Base-by-base conservation (phyloP, 2,888 invertebrate genomes). In the Temnothorax unifasciatus region DNA sequence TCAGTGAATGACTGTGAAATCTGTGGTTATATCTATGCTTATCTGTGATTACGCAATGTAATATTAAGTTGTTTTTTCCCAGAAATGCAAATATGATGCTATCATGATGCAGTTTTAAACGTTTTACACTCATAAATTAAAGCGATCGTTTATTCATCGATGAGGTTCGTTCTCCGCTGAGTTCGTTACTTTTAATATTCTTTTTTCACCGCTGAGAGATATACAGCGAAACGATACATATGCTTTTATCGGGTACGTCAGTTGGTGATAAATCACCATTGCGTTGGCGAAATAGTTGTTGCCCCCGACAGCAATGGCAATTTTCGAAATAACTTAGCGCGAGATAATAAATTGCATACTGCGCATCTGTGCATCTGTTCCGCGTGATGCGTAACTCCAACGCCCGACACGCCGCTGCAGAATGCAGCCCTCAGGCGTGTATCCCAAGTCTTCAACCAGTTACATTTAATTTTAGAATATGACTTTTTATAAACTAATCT, bases 301-400 rank as follows among this genome's bases (percentile, higher is more conserved):
- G 79, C 57, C 73, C 73, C 47, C 73, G 79, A 81, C 73, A 81
- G 79, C 73, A 71, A 71, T 71, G 73, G 79, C 79, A 81, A 81
- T 81, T 81, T 81, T 81, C 73, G 73, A 71, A 71, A 81, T 81
- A 81, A 81, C 79, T 81, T 81, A 81, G 79, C 73, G 79, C 79
- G 79, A 81, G 79, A 81, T 81, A 81, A 81, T 81, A 81, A 81
- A 81, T 81, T 81, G 79, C 73, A 59, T 34, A 71, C 73, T 25
- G 79, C 73, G 59, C 79, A 71, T 81, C 59, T 71, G 79, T 79
- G 79, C 79, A 79, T 79, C 79, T 81, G 79, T 81, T 81, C 79
- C 79, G 79, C 73, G 79, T 79, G 73, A 71, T 54, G 71, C 79
- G 68, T n/a, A 68, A 54, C 68, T 77, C 68, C 50, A 29, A 50